Evolutionary conservation across 2,113 vertebrate species (phyloP).

Genomic region (Propithecus coquereli): DNA sequence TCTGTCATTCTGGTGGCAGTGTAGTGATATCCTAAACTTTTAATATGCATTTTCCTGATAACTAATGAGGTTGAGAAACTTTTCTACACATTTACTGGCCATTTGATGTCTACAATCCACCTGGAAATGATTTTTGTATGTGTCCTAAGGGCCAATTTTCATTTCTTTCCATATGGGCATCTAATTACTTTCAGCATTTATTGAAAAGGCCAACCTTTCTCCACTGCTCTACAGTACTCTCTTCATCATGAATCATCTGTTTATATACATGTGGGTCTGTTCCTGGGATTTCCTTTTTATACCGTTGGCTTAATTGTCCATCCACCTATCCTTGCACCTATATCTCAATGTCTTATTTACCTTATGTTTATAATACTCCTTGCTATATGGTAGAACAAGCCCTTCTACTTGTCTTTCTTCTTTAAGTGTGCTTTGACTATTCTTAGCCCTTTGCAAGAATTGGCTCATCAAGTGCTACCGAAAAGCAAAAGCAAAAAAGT

Average conservation of each 20-base stretch:
- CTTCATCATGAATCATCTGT: not conserved
- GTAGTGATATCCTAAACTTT: not conserved
- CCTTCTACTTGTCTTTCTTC: not conserved
- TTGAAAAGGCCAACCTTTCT: not conserved
- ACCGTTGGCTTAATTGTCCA: not conserved
- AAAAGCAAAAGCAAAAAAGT: not conserved
- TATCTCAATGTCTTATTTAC: not conserved
- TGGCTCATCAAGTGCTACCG: not conserved
- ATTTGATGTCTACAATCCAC: not conserved
- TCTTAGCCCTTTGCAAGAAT: not conserved
- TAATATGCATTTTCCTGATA: not conserved
- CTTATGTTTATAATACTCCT: not conserved
- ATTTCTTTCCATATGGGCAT: not conserved
- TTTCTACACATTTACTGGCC: not conserved
- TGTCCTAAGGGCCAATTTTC: not conserved
- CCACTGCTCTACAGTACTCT: not conserved
- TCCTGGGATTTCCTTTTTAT: not conserved
- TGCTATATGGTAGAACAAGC: not conserved
- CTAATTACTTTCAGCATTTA: not conserved
- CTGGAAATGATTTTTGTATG: not conserved
- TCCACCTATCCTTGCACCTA: not conserved
- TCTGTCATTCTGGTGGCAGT: not conserved
- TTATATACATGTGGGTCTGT: not conserved
- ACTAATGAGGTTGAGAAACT: not conserved
- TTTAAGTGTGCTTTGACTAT: not conserved